Base-by-base conservation (phyloP, 2,888 invertebrate genomes). In the Adineta ricciae region DNA sequence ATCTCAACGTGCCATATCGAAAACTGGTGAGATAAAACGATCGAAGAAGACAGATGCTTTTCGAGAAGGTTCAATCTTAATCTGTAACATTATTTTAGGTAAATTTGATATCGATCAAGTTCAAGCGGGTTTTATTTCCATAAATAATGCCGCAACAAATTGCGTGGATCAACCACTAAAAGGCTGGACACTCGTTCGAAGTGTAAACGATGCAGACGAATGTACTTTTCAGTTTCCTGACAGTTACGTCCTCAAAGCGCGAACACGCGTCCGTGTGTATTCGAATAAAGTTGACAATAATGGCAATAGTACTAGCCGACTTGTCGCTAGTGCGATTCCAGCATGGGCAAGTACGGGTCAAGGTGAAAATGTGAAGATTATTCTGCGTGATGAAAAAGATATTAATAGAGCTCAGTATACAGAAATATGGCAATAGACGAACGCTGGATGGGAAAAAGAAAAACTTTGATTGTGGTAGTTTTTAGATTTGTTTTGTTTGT, bases 41-140 rank as follows among this genome's bases (percentile, higher is more conserved):
- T 19, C 32, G 4, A 32, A 32, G 14, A 64, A 27, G 8, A 32
- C 16, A 32, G 4, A 64, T 32, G 32, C 32, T 32, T 64, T 64
- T 64, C 2, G 8, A 64, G 64, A 64, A 64, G 64, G 64, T 64
- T 64, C 64, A 36, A 36, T 64, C 32, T 64, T 64, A 32, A 64
- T 32, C 16, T 64, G 64, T 64, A 64, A 32, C 19, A 64, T 64
- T 64, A 64, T 64, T 64, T 36, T 64, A 64, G 64, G 64, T 64
- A 64, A 32, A 64, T 64, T 64, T 64, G 64, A 64, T 64, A 64
- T 64, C 32, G 64, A 64, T 64, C 64, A 64, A 64, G 64, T 64
- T 36, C 64, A 64, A 64, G 64, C 64, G 3, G 64, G 64, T 32
- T 64, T 64, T 36, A 64, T 64, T 2, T 64, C 64, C 16, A 64